Evolutionary conservation across 1,140 invertebrate genomes (phyloP), one percentile per base, ranked within the genome.

Genomic region (Phymastichus coffea): DNA sequence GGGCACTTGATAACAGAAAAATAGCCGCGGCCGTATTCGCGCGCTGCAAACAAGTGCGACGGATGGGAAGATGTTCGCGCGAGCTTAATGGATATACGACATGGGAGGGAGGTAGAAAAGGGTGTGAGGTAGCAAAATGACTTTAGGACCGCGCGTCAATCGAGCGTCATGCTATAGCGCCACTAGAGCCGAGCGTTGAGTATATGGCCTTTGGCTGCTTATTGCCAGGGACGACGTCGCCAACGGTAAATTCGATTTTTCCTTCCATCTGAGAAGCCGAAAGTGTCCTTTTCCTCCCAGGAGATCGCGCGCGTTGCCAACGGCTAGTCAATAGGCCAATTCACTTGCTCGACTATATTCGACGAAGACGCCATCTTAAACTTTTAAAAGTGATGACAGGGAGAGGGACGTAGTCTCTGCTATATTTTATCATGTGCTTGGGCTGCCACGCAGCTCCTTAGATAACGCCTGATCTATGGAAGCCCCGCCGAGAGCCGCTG

Each of bases 301-400:
- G 63, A 68, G 67, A 63, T 61, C 60, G 66, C 63, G n/a, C n/a
- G n/a, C n/a, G n/a, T n/a, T n/a, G n/a, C 67, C 70, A 67, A 71
- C 66, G 70, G 67, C 61, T 63, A 68, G 69, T 76, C 77, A 79
- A 79, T 79, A 79, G 78, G 76, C 74, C 76, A 77, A 79, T 79
- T 78, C 68, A 66, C 68, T 75, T 76, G 77, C 72, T 66, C 71
- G 63, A 76, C 4, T 46, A 43, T 26, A 59, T 44, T 3, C 20
- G 10, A 10, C 19, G 20, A 22, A 23, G 53, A 53, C 46, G 23
- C 33, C n/a, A n/a, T n/a, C n/a, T n/a, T n/a, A n/a, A n/a, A n/a
- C 30, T 59, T 59, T 59, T 59, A 49, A 59, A 59, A 59, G 38
- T 43, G 54, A 57, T 57, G 37, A 59, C 40, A 19, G 28, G 37